Evolutionary conservation across 2,113 vertebrate species (phyloP), one percentile per base, ranked within the genome.

Genomic region (Alaudala cheleensis): DNA sequence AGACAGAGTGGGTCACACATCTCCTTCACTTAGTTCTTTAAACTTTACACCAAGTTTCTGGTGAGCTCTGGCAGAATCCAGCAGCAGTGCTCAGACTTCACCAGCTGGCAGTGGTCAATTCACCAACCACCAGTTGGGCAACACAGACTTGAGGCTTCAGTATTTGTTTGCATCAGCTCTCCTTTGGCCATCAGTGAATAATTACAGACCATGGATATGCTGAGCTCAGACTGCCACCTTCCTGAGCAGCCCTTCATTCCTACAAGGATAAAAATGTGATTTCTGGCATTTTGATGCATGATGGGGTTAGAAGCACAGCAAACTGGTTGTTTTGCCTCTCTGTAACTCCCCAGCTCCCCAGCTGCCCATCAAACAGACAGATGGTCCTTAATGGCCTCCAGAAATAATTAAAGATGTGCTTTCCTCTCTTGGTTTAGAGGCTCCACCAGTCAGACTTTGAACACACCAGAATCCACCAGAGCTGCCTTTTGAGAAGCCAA

Each of bases 361-460:
- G 34, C 9, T 60, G 47, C 53, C 78, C 40, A 16, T 72, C 65
- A 69, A 29, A 64, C 28, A 87, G 49, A 47, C 5, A 50, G 18
- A 42, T 1, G 2, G 28, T 22, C n/a, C 62, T 69, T 77, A 22
- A 65, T 2, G 1, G 15, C 10, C 37, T 45, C 80, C 42, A 33
- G 50, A 77, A 81, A 29, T 6, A 40, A 26, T 12, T 20, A 22
- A 58, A 88, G 18, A 25, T 10, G 14, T 21, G 11, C 18, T 70
- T 87, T 74, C 23, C 23, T 65, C 44, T 69, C 70, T 61, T 61
- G 31, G n/a, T 40, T 53, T 40, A 34, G n/a, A 53, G 21, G 13
- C 7, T 62, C 17, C 12, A 33, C 9, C 0, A 0, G 10, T 56
- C 51, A 51, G 66, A 51, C 6, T 81, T 51, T 10, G 25, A 56